These are phyloP conservation scores for Chionodraco myersi DNA, from an alignment of 2,113 vertebrate species.

Conservation along the genomic window DNA sequence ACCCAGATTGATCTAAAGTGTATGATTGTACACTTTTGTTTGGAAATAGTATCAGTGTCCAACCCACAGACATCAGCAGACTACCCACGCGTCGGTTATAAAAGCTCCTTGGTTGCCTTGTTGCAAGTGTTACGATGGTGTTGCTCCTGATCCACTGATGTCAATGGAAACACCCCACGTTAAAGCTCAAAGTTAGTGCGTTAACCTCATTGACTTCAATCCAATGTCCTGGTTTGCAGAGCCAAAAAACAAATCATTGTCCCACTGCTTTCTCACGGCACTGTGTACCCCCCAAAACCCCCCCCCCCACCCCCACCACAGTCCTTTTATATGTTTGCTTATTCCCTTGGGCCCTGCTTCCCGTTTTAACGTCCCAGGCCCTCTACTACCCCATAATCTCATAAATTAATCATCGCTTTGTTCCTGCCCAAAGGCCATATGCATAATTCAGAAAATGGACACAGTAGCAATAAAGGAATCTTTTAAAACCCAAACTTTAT, in stretches of 20 bases:
- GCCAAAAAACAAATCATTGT: not conserved
- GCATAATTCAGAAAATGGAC: constrained; percentile 37
- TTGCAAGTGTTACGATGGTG: not conserved
- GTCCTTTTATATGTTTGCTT: not conserved
- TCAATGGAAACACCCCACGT: not conserved
- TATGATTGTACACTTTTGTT: not conserved
- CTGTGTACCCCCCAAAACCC: not conserved
- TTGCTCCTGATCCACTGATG: too few relatives aligned
- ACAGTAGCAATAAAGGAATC: constrained; percentile 4
- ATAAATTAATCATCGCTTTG: constrained; percentile 37
- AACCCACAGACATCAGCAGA: not conserved
- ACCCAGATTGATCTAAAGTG: not conserved
- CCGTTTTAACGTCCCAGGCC: not conserved
- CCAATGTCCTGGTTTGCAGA: not conserved
- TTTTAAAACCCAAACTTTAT: constrained; percentile 6
- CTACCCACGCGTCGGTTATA: not conserved
- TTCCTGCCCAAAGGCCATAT: constrained; percentile 15
- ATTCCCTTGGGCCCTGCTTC: not conserved
- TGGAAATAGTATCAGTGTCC: not conserved
- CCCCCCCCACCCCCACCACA: not conserved
- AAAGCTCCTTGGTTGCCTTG: not conserved
- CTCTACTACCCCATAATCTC: constrained; percentile 3
- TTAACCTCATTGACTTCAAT: not conserved
- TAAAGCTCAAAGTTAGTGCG: not conserved
- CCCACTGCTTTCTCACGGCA: not conserved